These are phyloP conservation scores for Dicyrtomina minuta DNA, from an alignment of 2,888 invertebrate genomes.

Conservation along the genomic window DNA sequence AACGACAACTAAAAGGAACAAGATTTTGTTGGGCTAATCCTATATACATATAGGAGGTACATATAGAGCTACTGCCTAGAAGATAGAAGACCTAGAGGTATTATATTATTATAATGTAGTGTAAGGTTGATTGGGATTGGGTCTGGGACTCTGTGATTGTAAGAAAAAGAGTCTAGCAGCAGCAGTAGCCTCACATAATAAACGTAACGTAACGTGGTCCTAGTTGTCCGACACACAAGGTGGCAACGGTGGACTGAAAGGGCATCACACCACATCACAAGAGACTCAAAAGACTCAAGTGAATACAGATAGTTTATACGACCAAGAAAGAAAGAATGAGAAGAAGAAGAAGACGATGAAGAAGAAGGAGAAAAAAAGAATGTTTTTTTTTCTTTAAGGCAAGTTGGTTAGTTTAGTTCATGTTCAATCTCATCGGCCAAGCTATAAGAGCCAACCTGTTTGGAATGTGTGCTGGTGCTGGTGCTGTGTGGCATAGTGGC, in stretches of 20 bases:
- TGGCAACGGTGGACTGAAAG: conserved; percentile 41
- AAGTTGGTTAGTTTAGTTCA: conserved; percentile 3
- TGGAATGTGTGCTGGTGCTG: conserved; percentile 28
- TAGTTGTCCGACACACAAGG: conserved; percentile 16
- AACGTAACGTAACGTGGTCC: conserved; percentile 1
- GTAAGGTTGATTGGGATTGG: no score
- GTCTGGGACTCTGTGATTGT: no score
- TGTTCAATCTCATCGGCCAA: conserved; percentile 16
- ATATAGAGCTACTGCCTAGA: no score
- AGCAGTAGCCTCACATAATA: conserved; percentile 5
- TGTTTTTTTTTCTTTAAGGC: conserved; percentile 13
- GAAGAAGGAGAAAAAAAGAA: conserved; percentile 13
- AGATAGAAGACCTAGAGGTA: no score
- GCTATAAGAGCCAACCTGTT: no score
- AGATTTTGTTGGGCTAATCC: neutral
- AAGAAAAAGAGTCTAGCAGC: no score
- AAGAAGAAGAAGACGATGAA: conserved; percentile 1
- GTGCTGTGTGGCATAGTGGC: no score
- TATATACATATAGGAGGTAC: no score
- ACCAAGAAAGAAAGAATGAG: neutral
- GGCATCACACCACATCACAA: conserved; percentile 31
- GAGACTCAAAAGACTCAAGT: no score
- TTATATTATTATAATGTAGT: no score
- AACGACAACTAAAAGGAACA: neutral
- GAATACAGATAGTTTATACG: no score